These are phyloP conservation scores for Capreolus pygargus DNA, from an alignment of 2,113 vertebrate species.

Conservation along the genomic window DNA sequence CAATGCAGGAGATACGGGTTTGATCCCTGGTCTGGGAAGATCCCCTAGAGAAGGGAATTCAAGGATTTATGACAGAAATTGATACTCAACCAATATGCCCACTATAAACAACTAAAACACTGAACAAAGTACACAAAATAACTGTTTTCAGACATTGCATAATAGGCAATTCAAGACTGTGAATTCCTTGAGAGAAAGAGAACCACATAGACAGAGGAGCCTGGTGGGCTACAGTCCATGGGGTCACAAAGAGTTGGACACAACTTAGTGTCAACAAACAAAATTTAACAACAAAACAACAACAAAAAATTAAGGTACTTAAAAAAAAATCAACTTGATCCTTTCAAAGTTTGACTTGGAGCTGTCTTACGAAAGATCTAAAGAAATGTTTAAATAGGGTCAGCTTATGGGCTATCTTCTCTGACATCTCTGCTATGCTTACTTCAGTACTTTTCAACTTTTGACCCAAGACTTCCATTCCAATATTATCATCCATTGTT, in stretches of 20 bases:
- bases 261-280: neutral
- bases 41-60: neutral
- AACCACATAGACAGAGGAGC: neutral
- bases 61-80: neutral
- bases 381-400: neutral
- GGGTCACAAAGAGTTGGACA: neutral
- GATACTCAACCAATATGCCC: neutral
- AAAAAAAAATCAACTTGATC: neutral
- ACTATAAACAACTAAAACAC: neutral
- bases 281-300: neutral
- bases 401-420: neutral
- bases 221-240: neutral
- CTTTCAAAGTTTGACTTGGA: neutral
- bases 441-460: neutral
- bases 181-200: neutral
- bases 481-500: neutral
- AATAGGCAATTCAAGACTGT: neutral
- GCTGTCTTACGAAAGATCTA: neutral
- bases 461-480: neutral
- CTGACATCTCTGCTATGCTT: neutral
- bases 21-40: neutral
- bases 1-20: neutral
- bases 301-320: neutral
- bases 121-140: neutral
- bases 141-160: neutral